Percentiles rank a stretch among this genome's conserved stretches.
Conservation (phyloP, 2,888 invertebrate genomes). For the Oeneis ivallda region DNA sequence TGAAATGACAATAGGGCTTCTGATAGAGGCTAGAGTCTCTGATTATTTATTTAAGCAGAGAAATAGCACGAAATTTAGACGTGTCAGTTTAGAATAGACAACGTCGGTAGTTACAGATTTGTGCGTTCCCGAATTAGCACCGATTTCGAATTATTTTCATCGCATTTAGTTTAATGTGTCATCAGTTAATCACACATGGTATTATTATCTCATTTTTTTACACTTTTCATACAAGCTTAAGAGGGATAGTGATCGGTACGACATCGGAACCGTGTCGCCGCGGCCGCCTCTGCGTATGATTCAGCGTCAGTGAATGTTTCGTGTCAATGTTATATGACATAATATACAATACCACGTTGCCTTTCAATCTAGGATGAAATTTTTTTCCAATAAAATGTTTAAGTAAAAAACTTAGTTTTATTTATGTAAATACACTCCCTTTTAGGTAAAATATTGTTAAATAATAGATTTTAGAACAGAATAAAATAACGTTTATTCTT, state of each 20-base stretch:
- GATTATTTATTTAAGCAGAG: no score
- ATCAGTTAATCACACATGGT: not conserved
- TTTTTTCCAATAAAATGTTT: conserved; percentile 81
- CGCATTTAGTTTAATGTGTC: not conserved
- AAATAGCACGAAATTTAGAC: no score
- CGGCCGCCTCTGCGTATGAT: conserved; percentile 35
- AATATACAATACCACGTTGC: conserved; percentile 81
- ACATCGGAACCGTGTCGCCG: conserved; percentile 33
- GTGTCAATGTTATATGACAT: conserved; percentile 61
- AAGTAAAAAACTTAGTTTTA: conserved; percentile 60
- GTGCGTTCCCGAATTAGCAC: not conserved
- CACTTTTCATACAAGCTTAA: not conserved
- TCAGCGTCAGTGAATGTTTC: conserved; percentile 52
- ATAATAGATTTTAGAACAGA: no score
- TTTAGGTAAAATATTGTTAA: not conserved
- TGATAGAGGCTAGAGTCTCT: no score
- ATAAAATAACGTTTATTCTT: no score
- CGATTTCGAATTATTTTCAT: not conserved
- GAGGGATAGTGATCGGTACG: not conserved
- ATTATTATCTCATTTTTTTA: no score
- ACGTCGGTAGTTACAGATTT: not conserved
- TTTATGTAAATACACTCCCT: conserved; percentile 17
- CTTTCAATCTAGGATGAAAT: conserved; percentile 79
- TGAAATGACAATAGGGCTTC: no score
- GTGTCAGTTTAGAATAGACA: no score